phyloP scores from a whole-genome alignment of 2,113 vertebrate species.

The Azemiops feae region DNA sequence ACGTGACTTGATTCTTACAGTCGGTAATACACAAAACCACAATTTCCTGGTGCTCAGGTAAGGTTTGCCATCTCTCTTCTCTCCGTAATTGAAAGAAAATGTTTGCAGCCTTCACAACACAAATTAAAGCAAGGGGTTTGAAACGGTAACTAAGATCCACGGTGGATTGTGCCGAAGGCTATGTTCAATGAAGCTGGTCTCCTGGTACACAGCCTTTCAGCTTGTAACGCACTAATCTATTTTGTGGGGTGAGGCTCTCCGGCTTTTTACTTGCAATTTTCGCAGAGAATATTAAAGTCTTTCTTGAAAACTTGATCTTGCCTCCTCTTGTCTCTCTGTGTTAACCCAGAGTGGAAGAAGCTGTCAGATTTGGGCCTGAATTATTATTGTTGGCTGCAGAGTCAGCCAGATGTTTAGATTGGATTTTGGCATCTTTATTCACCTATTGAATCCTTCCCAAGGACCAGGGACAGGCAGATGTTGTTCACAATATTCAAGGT shows the following conservation, averaged over 20 bases:
- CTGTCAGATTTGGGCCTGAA: neutral
- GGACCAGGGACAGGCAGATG: neutral
- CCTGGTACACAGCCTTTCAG: neutral
- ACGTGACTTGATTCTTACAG: neutral
- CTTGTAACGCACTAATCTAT: neutral
- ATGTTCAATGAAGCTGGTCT: neutral
- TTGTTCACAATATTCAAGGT: neutral
- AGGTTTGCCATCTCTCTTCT: slow-evolving; percentile 10
- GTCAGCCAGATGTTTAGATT: neutral
- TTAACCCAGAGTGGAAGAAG: neutral
- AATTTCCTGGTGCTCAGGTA: slow-evolving; percentile 14
- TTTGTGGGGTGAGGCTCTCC: neutral
- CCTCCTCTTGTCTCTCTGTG: neutral
- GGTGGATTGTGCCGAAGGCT: neutral
- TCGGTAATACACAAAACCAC: slow-evolving; percentile 21
- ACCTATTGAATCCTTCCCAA: neutral
- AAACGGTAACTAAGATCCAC: neutral
- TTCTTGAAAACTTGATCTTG: neutral
- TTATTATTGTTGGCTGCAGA: neutral
- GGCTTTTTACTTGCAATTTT: neutral
- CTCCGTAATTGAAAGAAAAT: slow-evolving; percentile 19
- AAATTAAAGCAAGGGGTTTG: slow-evolving; percentile 9
- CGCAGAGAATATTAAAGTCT: neutral
- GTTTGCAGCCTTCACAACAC: neutral
- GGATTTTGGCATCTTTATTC: neutral